phyloP scores from a whole-genome alignment of 2,888 invertebrate genomes.

The Fragum whitleyi region DNA sequence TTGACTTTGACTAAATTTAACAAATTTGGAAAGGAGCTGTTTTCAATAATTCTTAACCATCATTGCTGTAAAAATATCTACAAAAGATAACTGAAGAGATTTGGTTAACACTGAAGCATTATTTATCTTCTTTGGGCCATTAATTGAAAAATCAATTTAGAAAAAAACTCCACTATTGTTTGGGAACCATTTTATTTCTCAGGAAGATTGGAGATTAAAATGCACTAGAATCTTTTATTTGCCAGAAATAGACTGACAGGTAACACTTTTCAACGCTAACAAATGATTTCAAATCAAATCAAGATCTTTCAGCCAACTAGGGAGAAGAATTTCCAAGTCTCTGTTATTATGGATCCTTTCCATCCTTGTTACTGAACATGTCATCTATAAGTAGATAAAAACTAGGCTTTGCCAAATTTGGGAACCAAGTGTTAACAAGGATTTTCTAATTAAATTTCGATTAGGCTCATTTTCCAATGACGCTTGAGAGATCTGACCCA shows the following conservation, averaged over 20 bases:
- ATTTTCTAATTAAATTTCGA: too few species aligned
- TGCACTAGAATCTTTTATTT: constrained; percentile 34
- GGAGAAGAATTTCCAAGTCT: too few species aligned
- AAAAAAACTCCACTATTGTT: constrained; percentile 31
- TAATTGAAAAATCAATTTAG: constrained; percentile 57
- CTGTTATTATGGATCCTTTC: too few species aligned
- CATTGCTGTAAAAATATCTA: not conserved
- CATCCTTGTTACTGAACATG: too few species aligned
- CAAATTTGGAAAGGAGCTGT: too few species aligned
- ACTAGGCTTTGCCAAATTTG: too few species aligned
- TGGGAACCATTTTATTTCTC: constrained; percentile 32
- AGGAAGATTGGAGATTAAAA: constrained; percentile 29
- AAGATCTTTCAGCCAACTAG: not conserved
- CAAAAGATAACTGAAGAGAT: not conserved
- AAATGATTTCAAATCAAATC: constrained; percentile 1
- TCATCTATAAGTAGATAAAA: too few species aligned
- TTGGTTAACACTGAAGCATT: constrained; percentile 27
- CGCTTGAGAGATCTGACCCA: too few species aligned
- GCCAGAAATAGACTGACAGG: constrained; percentile 27
- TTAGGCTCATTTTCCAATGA: too few species aligned
- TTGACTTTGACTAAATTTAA: too few species aligned
- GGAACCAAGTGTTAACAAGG: too few species aligned
- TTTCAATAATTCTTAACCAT: not conserved
- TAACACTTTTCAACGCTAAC: constrained; percentile 1
- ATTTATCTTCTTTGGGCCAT: constrained; percentile 41